These are phyloP conservation scores for Thecophora atra DNA, from an alignment of 2,888 invertebrate species.

Conservation along the genomic window DNA sequence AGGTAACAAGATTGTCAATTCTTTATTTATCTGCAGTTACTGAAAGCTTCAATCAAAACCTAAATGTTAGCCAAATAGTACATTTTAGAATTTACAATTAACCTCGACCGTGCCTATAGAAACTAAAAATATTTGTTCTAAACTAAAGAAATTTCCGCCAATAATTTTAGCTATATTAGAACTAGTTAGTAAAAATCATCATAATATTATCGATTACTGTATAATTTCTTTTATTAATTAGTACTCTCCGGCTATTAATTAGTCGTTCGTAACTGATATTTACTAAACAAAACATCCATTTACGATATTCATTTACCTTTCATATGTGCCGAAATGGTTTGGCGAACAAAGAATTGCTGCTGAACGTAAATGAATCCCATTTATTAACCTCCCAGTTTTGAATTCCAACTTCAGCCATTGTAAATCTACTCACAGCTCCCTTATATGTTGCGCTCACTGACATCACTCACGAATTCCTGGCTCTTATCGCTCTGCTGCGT, in stretches of 20 bases:
- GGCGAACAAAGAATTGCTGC: background rate
- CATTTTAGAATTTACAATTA: too few species aligned
- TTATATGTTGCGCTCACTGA: background rate
- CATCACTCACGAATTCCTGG: slow-evolving; percentile 4
- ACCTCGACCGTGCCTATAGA: too few species aligned
- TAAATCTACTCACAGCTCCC: background rate
- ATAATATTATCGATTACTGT: too few species aligned
- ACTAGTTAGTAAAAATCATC: too few species aligned
- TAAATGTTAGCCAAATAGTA: too few species aligned
- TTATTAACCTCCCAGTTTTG: background rate
- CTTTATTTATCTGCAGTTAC: too few species aligned
- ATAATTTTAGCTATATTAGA: background rate
- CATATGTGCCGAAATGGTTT: background rate
- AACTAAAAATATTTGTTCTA: too few species aligned
- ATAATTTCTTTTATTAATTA: too few species aligned
- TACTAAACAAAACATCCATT: too few species aligned
- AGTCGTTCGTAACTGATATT: too few species aligned
- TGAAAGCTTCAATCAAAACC: too few species aligned
- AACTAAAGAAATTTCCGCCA: background rate
- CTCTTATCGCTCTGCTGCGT: slow-evolving; percentile 13
- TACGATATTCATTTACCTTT: background rate
- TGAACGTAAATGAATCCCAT: background rate
- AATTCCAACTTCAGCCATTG: background rate
- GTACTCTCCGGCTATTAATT: too few species aligned
- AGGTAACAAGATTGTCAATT: slow-evolving; percentile 57